Percentiles rank a stretch among this genome's conserved stretches.
Evolutionary conservation across 2,113 vertebrate species (phyloP).

Genomic region (Mystacornis crossleyi): DNA sequence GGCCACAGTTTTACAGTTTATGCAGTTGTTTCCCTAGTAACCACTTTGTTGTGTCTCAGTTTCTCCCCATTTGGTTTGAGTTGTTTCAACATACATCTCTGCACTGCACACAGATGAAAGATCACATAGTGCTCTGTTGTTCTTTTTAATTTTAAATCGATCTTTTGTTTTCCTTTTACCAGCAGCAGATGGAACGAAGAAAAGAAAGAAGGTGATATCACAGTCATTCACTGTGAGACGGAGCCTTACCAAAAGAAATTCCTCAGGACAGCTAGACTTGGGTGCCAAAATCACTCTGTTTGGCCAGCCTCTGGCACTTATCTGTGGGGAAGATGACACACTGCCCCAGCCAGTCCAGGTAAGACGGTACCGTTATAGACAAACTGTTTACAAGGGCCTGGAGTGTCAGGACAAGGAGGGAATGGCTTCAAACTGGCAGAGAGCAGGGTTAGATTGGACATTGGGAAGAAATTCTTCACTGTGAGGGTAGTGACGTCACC

Average conservation of each 20-base stretch:
- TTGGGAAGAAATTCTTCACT: neutral
- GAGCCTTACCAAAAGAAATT: conserved; percentile 65
- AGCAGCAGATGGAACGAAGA: conserved; percentile 77
- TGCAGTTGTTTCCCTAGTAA: conserved; percentile 47
- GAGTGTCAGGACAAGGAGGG: neutral
- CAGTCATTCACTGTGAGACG: conserved; percentile 79
- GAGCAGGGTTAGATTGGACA: neutral
- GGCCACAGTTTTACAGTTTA: conserved; percentile 37
- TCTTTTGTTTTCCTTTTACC: neutral
- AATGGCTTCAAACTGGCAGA: neutral
- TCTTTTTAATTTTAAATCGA: neutral
- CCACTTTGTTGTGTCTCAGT: conserved; percentile 15
- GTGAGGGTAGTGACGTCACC: neutral
- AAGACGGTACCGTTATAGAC: neutral
- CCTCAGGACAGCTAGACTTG: conserved; percentile 57
- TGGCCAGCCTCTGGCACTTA: conserved; percentile 81
- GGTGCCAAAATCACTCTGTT: conserved; percentile 80
- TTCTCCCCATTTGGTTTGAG: neutral
- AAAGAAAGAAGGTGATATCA: conserved; percentile 78
- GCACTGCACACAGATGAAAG: neutral
- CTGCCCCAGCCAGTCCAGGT: conserved; percentile 89
- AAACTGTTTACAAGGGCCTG: neutral
- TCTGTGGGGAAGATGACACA: conserved; percentile 76
- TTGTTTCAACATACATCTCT: neutral
- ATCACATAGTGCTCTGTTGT: rapidly evolving